Conservation (phyloP, 2,113 vertebrate species). For the Melanotaenia duboulayi region DNA sequence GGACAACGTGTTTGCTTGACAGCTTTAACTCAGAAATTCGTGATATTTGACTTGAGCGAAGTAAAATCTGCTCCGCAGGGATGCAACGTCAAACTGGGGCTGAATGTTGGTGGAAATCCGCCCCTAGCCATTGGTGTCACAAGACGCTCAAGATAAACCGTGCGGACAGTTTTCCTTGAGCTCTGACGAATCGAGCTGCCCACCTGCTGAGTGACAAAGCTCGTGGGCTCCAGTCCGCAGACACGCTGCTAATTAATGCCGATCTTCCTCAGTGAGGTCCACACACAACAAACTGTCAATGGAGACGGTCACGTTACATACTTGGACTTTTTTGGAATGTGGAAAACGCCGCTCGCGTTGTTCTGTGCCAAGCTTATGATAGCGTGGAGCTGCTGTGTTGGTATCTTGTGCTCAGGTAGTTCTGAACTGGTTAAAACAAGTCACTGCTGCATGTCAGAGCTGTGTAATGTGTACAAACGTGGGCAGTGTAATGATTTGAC, state of each 20-base stretch:
- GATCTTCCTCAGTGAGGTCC: background rate
- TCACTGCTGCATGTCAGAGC: background rate
- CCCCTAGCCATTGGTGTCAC: slow-evolving; percentile 32
- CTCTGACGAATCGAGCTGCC: slow-evolving; percentile 1
- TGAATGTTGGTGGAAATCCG: background rate
- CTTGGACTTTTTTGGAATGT: background rate
- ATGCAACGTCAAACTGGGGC: background rate
- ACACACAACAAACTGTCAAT: slow-evolving; percentile 8
- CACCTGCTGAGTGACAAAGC: slow-evolving; percentile 17
- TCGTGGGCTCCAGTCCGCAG: background rate
- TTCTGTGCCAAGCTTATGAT: background rate
- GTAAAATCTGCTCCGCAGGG: background rate
- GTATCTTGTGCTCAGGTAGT: slow-evolving; percentile 18
- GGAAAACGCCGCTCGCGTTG: background rate
- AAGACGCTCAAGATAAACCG: slow-evolving; percentile 19
- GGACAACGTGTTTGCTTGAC: background rate
- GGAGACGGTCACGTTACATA: slow-evolving; percentile 25
- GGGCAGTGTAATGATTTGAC: background rate
- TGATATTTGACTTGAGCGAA: background rate
- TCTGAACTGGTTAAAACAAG: background rate
- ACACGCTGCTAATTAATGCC: background rate
- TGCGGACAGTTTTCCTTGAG: background rate
- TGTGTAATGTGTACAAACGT: background rate
- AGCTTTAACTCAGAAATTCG: background rate
- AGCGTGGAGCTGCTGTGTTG: background rate